phyloP scores from a whole-genome alignment of 1,140 invertebrate genomes.

The Diorhabda carinulata region DNA sequence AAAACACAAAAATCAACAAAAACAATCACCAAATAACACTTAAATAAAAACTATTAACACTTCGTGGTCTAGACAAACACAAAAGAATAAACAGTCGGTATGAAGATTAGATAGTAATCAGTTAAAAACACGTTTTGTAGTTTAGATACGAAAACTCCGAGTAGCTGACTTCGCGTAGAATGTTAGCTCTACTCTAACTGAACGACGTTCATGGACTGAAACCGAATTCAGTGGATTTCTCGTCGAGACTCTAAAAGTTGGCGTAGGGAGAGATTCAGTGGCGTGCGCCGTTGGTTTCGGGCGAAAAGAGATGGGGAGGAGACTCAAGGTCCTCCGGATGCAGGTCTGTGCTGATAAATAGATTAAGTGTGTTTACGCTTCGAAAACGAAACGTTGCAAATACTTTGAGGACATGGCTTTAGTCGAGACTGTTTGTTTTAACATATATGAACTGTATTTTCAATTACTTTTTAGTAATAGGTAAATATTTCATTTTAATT shows the following conservation, averaged over 20 bases:
- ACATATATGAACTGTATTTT: too few relatives aligned
- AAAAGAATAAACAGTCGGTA: slow-evolving; percentile 13
- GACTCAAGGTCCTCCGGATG: slow-evolving; percentile 1
- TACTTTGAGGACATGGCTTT: not conserved
- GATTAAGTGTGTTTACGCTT: slow-evolving; percentile 2
- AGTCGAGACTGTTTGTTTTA: not conserved
- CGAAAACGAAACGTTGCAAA: not conserved
- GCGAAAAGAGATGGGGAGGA: slow-evolving; percentile 3
- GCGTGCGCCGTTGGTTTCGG: slow-evolving; percentile 8
- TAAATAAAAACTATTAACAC: slow-evolving; percentile 14
- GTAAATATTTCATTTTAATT: too few relatives aligned
- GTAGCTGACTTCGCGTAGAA: not conserved
- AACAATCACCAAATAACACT: slow-evolving; percentile 20
- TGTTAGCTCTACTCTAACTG: not conserved
- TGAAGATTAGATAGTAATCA: slow-evolving; percentile 6
- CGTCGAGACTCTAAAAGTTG: slow-evolving; percentile 13
- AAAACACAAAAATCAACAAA: slow-evolving; percentile 8
- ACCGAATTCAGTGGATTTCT: slow-evolving; percentile 10
- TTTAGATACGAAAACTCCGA: slow-evolving; percentile 11
- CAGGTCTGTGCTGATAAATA: not conserved
- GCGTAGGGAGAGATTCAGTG: slow-evolving; percentile 16
- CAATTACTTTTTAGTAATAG: too few relatives aligned
- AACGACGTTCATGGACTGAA: slow-evolving; percentile 19
- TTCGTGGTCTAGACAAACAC: slow-evolving; percentile 9
- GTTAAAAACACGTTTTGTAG: slow-evolving; percentile 17